Base-by-base conservation (phyloP, 2,888 invertebrate genomes). In the Protodeltote pygarga region DNA sequence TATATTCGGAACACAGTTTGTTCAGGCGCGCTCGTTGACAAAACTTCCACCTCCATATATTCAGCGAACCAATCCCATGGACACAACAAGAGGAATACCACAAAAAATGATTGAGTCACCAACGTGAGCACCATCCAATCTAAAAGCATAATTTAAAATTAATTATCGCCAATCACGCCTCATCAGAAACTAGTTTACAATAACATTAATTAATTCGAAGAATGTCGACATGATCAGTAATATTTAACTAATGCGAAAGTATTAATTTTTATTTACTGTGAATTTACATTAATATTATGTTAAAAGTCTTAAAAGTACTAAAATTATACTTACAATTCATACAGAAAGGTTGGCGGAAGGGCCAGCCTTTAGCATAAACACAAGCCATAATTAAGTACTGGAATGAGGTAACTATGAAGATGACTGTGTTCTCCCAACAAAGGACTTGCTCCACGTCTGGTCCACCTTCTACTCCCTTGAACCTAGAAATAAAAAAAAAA, bases 391-490 rank as follows among this genome's bases (percentile, higher is more conserved):
- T 94, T 37, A 97, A 93, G 79, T 97, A 97, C 86, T 97, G 97
- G 85, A 94, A 96, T 55, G 94, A 92, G 21, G 96, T 95, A 17
- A 96, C 90, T 40, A 94, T 93, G 84, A 97, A 97, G 21, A 97
- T 91, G 1, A 95, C 95, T 0, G 96, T 95, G 74, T 96, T 96
- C 78, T 96, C 96, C 95, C 96, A 96, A 65, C 95, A 95, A n/a
- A 93, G 67, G 13, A 95, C 92, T 52, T 93, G 91, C 46, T 93
- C 93, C 9, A 89, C 84, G 5, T 89, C 75, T 0, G 94, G 86
- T 8, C 92, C 89, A 14, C 89, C 86, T 44, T 71, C 65, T 4
- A 93, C 83, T 16, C 91, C 85, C 2, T 51, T 66, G 68, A 89
- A 93, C 93, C 93, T 93, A 37, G 5, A 46, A 55, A 17, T 9